These are phyloP conservation scores for Aleadryas rufinucha DNA, from an alignment of 2,113 vertebrate species.

Conservation along the genomic window DNA sequence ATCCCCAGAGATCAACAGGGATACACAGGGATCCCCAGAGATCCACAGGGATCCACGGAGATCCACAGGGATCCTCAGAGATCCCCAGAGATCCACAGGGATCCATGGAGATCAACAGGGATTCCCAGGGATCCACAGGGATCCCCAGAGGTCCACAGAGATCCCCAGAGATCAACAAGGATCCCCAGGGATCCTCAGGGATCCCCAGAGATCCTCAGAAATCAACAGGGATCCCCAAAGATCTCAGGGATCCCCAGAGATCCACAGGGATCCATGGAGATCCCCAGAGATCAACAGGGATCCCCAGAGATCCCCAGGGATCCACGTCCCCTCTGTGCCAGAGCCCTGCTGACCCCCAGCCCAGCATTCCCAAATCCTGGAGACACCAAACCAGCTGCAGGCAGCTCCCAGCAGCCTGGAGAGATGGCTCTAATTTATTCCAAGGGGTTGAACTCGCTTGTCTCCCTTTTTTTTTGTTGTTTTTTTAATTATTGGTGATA, in stretches of 20 bases:
- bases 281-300: background rate
- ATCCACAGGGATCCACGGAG: background rate
- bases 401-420: background rate
- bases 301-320: background rate
- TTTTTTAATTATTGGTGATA: conserved; percentile 37
- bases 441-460: background rate
- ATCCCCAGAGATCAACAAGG: rapidly evolving
- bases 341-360: rapidly evolving
- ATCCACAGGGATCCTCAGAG: too few relatives aligned
- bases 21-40: too few relatives aligned
- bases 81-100: rapidly evolving
- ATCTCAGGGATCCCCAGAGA: rapidly evolving
- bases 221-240: too few relatives aligned
- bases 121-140: rapidly evolving
- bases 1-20: background rate
- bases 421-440: background rate
- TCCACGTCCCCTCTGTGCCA: rapidly evolving
- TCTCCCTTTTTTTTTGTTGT: background rate
- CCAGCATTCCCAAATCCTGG: rapidly evolving
- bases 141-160: background rate
- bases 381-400: background rate
- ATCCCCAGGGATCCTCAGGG: rapidly evolving
- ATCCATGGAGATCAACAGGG: rapidly evolving
- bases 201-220: rapidly evolving
- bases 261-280: too few relatives aligned